Percentiles rank a stretch among this genome's conserved stretches.
Conservation (phyloP, 2,888 invertebrate species). For the Aphrophora alni region DNA sequence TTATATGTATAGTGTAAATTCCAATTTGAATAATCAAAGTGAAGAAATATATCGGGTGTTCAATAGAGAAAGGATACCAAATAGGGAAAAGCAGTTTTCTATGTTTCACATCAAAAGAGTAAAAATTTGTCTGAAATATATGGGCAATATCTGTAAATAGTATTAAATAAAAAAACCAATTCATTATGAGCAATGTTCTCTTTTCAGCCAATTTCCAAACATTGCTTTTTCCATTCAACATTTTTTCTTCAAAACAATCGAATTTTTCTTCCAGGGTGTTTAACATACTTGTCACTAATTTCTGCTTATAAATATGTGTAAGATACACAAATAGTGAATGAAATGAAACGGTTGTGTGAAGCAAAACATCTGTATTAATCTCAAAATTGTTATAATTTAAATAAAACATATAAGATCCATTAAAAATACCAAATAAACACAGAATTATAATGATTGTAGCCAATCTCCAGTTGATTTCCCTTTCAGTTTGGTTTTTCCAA, state of each 20-base stretch:
- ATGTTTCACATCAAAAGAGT: not conserved
- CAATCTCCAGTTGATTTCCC: not conserved
- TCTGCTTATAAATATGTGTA: not conserved
- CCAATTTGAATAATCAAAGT: not conserved
- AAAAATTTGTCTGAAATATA: not conserved
- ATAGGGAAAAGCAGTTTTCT: not conserved
- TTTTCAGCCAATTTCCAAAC: not conserved
- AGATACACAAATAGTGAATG: not conserved
- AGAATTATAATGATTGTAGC: not conserved
- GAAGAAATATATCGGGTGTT: not conserved
- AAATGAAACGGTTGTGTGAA: not conserved
- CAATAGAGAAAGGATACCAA: not conserved
- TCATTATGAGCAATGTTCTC: not conserved
- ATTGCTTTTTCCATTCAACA: not conserved
- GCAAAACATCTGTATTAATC: not conserved
- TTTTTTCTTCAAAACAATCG: not conserved
- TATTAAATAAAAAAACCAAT: not conserved
- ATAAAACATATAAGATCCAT: not conserved
- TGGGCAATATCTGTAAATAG: not conserved
- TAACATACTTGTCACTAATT: not conserved
- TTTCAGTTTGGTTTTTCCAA: not conserved
- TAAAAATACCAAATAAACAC: not conserved
- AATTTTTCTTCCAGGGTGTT: not conserved
- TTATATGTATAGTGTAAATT: not conserved
- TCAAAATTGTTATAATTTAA: not conserved